These are phyloP conservation scores for Rotaria sp. DNA, from an alignment of 2,888 invertebrate species.

Conservation along the genomic window DNA sequence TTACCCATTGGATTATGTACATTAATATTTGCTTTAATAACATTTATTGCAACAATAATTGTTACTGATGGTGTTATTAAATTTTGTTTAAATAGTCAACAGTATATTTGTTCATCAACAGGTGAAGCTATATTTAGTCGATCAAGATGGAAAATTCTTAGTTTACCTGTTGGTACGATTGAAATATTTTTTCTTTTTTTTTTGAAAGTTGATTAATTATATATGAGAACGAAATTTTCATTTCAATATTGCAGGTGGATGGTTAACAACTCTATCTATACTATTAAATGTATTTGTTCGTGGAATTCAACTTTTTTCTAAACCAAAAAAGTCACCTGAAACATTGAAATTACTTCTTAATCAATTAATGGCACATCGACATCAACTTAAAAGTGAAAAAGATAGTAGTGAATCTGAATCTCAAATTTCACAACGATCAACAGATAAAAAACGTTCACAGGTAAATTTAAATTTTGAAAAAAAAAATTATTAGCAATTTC, in stretches of 20 bases:
- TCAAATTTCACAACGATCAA: not conserved
- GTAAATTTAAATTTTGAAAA: not conserved
- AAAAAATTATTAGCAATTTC: too few species aligned
- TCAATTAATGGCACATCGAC: not conserved
- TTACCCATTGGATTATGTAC: not conserved
- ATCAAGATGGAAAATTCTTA: not conserved
- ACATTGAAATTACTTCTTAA: not conserved
- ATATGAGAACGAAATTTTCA: too few species aligned
- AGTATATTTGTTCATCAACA: not conserved
- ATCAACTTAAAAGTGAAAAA: not conserved
- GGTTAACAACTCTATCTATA: not conserved
- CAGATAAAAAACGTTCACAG: not conserved
- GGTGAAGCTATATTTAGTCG: not conserved
- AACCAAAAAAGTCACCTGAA: slow-evolving; percentile 7
- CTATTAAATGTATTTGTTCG: not conserved
- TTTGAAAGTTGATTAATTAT: not conserved
- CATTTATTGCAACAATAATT: not conserved
- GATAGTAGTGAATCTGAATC: not conserved
- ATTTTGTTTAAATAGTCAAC: not conserved
- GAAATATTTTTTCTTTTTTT: not conserved
- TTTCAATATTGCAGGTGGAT: not conserved
- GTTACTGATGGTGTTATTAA: slow-evolving; percentile 15
- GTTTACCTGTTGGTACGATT: not conserved
- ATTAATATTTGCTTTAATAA: not conserved
- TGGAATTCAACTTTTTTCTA: not conserved